A percentile compares a stretch with the other conserved stretches of the same genome.
These are phyloP conservation scores for Micronycteris hirsuta DNA, from an alignment of 2,113 vertebrate species.

Conservation along the genomic window DNA sequence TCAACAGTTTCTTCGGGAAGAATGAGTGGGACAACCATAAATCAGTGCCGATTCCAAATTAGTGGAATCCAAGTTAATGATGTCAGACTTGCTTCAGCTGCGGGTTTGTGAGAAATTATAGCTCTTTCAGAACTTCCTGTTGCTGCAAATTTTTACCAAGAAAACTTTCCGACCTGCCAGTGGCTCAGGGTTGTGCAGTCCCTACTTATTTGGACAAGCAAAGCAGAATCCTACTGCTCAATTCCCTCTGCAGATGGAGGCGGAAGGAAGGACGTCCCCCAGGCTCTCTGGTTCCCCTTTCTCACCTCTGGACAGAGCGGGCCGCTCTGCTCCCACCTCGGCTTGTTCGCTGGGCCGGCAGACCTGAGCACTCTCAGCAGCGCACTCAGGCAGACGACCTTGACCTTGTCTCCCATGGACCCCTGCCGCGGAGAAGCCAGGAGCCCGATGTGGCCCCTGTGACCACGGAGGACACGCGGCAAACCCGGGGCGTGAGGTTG, in stretches of 20 bases:
- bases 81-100: too few species aligned
- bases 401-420: background rate
- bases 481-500: rapidly evolving
- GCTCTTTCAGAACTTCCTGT: background rate
- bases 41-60: background rate
- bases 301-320: background rate
- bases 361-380: rapidly evolving
- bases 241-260: background rate
- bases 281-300: background rate
- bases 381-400: background rate
- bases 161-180: background rate
- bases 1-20: background rate
- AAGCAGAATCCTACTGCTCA: background rate
- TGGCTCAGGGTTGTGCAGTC: background rate
- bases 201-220: slow-evolving; percentile 21
- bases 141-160: background rate
- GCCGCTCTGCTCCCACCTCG: too few species aligned
- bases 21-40: background rate
- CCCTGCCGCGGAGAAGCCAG: background rate
- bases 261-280: background rate
- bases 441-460: background rate
- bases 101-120: background rate
- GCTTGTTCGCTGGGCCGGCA: background rate
- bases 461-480: rapidly evolving
- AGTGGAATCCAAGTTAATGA: background rate